Evolutionary conservation across 2,113 vertebrate genomes (phyloP).

Genomic region (Craseonycteris thonglongyai): DNA sequence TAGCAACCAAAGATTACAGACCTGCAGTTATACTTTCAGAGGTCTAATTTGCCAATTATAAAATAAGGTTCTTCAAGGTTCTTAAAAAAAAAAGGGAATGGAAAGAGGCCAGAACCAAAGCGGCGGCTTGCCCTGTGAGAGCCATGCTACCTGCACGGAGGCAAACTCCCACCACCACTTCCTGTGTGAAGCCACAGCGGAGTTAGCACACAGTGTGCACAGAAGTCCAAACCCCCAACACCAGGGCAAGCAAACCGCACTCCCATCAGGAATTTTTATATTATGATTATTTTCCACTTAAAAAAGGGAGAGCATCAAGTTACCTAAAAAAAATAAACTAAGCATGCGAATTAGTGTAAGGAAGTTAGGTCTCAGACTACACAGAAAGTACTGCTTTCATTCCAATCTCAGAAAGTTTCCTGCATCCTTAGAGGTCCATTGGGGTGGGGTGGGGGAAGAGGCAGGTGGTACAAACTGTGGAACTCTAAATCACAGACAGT

Average conservation of each 20-base stretch:
- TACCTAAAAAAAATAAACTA: background rate
- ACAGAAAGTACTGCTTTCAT: background rate
- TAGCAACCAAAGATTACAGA: background rate
- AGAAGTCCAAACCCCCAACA: background rate
- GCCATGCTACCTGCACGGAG: constrained; percentile 62
- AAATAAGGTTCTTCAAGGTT: constrained; percentile 56
- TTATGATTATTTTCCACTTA: background rate
- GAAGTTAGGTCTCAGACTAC: background rate
- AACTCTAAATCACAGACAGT: background rate
- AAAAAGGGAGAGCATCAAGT: background rate
- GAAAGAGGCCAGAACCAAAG: constrained; percentile 71
- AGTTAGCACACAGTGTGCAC: background rate
- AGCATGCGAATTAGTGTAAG: background rate
- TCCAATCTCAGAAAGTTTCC: background rate
- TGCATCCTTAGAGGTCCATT: background rate
- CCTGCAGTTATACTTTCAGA: constrained; percentile 11
- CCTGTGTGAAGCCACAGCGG: constrained; percentile 55
- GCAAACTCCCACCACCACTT: constrained; percentile 57
- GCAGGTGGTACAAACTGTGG: background rate
- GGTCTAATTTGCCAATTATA: constrained; percentile 27
- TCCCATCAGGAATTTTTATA: background rate
- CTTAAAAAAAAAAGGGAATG: constrained; percentile 66
- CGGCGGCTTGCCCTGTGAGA: constrained; percentile 36
- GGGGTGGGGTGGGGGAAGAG: background rate
- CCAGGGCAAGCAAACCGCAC: background rate